Evolutionary conservation across 2,888 invertebrate species (phyloP).

Genomic region (Nycteola revayana): DNA sequence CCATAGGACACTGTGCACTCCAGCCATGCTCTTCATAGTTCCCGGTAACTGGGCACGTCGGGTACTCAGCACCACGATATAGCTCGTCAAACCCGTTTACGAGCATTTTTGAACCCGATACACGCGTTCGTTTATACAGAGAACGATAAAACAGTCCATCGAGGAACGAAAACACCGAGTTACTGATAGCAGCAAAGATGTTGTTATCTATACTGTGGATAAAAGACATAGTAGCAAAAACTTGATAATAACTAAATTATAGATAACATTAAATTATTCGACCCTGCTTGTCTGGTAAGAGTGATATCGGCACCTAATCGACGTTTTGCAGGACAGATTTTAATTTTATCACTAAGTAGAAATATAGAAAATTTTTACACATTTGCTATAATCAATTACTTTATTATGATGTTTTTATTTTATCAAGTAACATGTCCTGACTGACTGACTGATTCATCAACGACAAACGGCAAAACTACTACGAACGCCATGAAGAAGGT

Average conservation of each 20-base stretch:
- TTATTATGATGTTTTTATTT: no score
- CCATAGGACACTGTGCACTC: conserved; percentile 60
- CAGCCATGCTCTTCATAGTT: conserved; percentile 52
- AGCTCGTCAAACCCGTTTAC: conserved; percentile 48
- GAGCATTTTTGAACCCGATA: conserved; percentile 52
- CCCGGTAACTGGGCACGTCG: conserved; percentile 53
- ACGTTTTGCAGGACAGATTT: not conserved
- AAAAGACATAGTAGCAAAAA: conserved; percentile 69
- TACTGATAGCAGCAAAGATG: conserved; percentile 75
- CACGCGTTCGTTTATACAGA: conserved; percentile 29
- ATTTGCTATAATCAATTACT: no score
- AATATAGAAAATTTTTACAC: not conserved
- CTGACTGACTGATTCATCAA: no score
- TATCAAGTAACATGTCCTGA: no score
- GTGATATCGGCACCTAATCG: conserved; percentile 24
- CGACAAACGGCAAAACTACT: no score
- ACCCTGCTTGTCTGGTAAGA: conserved; percentile 34
- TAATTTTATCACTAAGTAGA: no score
- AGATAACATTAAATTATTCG: conserved; percentile 56
- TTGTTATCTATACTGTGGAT: conserved; percentile 62
- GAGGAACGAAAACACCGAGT: conserved; percentile 65
- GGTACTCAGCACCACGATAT: conserved; percentile 18
- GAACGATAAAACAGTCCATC: conserved; percentile 65
- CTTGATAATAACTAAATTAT: conserved; percentile 61
- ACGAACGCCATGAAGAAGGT: no score